Evolutionary conservation across 2,113 vertebrate genomes (phyloP).

Genomic region (Leptobrachium ailaonicum): DNA sequence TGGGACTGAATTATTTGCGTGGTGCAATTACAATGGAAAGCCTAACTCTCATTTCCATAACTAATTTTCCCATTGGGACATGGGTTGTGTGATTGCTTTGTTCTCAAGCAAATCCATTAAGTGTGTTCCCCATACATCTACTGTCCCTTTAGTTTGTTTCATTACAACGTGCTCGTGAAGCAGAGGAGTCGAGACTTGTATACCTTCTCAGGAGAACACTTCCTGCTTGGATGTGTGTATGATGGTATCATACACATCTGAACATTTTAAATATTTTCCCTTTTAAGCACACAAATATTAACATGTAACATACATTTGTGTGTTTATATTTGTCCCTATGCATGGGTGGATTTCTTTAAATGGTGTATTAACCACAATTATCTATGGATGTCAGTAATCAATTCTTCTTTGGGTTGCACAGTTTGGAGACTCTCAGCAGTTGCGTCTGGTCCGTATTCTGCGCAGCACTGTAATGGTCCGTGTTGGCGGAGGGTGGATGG

Average conservation of each 20-base stretch:
- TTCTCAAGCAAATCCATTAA: background rate
- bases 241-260: background rate
- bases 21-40: background rate
- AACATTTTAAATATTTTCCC: background rate
- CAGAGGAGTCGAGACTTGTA: background rate
- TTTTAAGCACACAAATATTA: too few species aligned
- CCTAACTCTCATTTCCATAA: constrained; percentile 40
- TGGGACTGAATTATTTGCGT: background rate
- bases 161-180: background rate
- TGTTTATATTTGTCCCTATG: background rate
- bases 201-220: constrained; percentile 15
- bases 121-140: too few species aligned
- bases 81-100: background rate
- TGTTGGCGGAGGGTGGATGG: constrained; percentile 98
- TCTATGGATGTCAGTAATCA: constrained; percentile 44
- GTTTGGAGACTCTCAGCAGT: constrained; percentile 98
- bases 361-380: background rate
- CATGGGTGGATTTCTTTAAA: constrained; percentile 1
- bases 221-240: background rate
- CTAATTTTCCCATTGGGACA: constrained; percentile 15
- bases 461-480: constrained; percentile 98
- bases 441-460: constrained; percentile 94
- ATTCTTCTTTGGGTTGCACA: constrained; percentile 59
- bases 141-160: too few species aligned
- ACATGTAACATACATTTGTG: background rate